Conservation (phyloP, 1,140 invertebrate species). For the Helicoverpa armigera region DNA sequence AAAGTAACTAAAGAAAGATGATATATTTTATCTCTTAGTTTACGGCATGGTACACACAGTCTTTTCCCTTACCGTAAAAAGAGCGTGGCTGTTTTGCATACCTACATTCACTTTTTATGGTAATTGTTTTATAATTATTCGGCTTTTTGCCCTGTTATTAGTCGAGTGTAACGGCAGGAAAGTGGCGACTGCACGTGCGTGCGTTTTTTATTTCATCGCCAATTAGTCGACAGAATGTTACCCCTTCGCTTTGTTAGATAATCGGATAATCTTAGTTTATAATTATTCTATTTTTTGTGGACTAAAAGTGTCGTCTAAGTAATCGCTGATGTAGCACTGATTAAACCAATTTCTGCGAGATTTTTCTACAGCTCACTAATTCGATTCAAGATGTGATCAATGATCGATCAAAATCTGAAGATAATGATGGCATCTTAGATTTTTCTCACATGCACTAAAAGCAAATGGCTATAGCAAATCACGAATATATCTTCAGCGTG, state of each 20-base stretch:
- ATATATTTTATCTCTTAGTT: too few relatives aligned
- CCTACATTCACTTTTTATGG: background rate
- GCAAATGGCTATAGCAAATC: background rate
- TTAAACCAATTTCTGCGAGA: background rate
- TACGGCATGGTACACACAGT: too few relatives aligned
- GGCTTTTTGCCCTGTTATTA: slow-evolving; percentile 30
- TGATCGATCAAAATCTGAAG: background rate
- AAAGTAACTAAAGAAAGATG: too few relatives aligned
- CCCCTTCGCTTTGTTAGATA: background rate
- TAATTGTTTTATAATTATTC: slow-evolving; percentile 15
- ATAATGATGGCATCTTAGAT: background rate
- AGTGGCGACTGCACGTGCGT: slow-evolving; percentile 2
- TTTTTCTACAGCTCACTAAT: background rate
- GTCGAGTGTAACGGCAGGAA: slow-evolving; percentile 36
- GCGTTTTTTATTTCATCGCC: background rate
- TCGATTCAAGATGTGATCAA: too few relatives aligned
- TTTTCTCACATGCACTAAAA: background rate
- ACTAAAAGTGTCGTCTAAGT: background rate
- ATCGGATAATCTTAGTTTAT: too few relatives aligned
- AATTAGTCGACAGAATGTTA: slow-evolving; percentile 1
- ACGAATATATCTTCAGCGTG: slow-evolving; percentile 25
- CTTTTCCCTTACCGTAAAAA: background rate
- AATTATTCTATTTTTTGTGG: too few relatives aligned
- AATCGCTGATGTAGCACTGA: background rate
- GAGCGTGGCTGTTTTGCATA: background rate